phyloP scores from a whole-genome alignment of 2,113 vertebrate species.

The Crotophaga sulcirostris region DNA sequence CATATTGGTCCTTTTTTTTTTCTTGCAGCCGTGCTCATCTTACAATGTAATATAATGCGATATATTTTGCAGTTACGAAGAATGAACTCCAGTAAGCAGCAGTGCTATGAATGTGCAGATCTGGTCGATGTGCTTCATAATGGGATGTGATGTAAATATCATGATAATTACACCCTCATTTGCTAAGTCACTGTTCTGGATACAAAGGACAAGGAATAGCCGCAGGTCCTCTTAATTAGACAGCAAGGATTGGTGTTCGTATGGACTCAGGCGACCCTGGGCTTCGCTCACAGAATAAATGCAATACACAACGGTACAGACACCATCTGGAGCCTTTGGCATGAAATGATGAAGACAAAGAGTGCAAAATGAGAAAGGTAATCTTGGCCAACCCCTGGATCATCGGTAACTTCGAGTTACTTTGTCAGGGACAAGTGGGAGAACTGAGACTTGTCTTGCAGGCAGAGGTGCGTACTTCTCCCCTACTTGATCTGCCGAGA shows the following conservation, averaged over 20 bases:
- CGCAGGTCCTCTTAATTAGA: slow-evolving; percentile 42
- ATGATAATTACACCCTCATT: slow-evolving; percentile 55
- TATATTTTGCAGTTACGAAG: neutral
- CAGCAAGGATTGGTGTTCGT: neutral
- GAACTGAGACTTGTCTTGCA: neutral
- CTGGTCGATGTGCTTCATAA: slow-evolving; percentile 26
- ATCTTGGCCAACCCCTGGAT: neutral
- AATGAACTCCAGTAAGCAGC: neutral
- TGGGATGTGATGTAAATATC: slow-evolving; percentile 56
- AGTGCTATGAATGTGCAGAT: slow-evolving; percentile 12
- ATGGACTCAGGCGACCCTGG: slow-evolving; percentile 7
- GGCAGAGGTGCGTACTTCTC: neutral
- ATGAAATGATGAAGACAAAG: neutral
- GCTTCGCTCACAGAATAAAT: neutral
- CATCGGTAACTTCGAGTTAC: neutral
- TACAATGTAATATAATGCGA: neutral
- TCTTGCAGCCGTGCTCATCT: neutral
- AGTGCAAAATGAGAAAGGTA: neutral
- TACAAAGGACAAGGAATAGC: slow-evolving; percentile 60
- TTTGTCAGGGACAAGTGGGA: neutral
- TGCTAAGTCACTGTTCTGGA: slow-evolving; percentile 53
- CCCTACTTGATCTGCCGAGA: neutral
- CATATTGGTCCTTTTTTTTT: neutral
- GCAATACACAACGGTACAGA: neutral
- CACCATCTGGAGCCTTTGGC: slow-evolving; percentile 64